Base-by-base conservation (phyloP, 2,888 invertebrate genomes). In the Gibbula magus region DNA sequence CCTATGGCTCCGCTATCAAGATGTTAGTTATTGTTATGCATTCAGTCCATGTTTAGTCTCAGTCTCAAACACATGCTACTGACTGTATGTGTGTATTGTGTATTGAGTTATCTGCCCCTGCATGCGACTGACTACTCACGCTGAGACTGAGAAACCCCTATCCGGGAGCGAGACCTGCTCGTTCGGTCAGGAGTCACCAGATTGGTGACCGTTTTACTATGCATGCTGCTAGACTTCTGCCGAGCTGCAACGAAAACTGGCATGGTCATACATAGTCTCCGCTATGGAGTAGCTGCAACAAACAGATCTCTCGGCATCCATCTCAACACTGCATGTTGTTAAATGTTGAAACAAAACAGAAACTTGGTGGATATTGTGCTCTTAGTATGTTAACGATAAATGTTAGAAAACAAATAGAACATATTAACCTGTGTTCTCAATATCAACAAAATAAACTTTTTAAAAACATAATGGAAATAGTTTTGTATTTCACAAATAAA, bases 91-190 rank as follows among this genome's bases (percentile, higher is more conserved):
- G 13, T 13, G 45, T 45, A 13, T 45, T 45, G 45, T 45, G 39
- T 56, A 39, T 35, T n/a, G 35, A 70, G 70, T 70, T 32, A 32
- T 70, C 35, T 70, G 35, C 80, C 73, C 77, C 78, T 75, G 39
- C 75, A 78, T 75, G 74, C 78, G 61, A 51, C 54, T 54, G 61
- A 77, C 78, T 87, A 92, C 96, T 95, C 94, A 97, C 97, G 98
- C 94, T 98, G 98, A 66, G 98, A 98, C 91, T 97, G 97, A 1
- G 97, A 97, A 16, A 97, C 96, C 20, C 97, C 96, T 1, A 96
- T 95, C 86, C 94, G 95, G 91, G 92, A 95, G 86, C 94, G 95
- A 88, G 94, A 95, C 74, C 93, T 89, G 82, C 90, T 89, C 83
- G 92, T 89, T 81, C 92, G 85, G 80, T 95, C 96, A 89, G 93